These are phyloP conservation scores for Colinus virginianus DNA, from an alignment of 2,113 vertebrate genomes.

Conservation along the genomic window DNA sequence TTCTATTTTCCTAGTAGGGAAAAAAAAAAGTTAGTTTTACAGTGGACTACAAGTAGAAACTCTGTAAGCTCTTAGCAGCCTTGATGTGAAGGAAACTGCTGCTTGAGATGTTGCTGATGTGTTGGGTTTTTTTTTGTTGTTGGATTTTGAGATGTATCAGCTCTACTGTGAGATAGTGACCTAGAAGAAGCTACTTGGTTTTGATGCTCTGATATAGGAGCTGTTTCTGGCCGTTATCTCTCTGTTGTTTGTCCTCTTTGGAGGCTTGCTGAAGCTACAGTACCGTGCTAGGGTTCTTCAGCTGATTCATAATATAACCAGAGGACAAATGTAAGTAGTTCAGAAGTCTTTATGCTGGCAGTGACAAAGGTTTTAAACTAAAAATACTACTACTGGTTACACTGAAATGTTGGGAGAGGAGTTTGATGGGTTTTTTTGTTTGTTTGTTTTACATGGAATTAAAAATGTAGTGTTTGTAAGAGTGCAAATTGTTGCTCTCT, in stretches of 20 bases:
- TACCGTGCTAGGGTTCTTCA: not conserved
- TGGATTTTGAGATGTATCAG: not conserved
- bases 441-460: not conserved
- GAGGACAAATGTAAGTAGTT: not conserved
- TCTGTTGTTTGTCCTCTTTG: not conserved
- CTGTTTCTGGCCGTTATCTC: not conserved
- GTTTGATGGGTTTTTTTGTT: too few relatives aligned
- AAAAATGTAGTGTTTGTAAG: not conserved
- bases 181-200: not conserved
- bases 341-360: not conserved
- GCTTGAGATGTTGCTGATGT: not conserved
- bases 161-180: not conserved
- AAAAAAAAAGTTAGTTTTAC: not conserved
- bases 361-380: not conserved
- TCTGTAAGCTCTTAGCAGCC: not conserved
- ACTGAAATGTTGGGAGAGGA: not conserved
- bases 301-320: not conserved
- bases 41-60: not conserved
- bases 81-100: not conserved
- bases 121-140: not conserved
- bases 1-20: not conserved
- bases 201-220: not conserved
- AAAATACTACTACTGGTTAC: not conserved
- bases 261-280: not conserved
- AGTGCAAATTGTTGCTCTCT: not conserved